Evolutionary conservation across 2,113 vertebrate species (phyloP).

Genomic region (Colossoma macropomum): DNA sequence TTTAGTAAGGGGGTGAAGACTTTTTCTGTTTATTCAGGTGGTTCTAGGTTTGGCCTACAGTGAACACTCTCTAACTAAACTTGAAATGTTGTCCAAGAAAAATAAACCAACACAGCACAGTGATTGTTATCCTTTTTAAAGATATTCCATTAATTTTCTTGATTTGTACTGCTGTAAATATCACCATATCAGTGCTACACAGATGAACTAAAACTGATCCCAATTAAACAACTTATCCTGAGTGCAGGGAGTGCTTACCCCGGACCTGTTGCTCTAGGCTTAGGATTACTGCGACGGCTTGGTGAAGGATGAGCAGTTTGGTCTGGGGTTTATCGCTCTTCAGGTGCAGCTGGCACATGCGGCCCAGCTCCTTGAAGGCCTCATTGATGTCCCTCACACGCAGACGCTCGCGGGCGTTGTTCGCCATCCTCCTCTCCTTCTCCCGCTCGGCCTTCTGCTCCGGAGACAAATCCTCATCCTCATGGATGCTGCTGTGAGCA

Average conservation of each 20-base stretch:
- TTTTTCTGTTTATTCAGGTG: no score
- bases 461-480: conserved; percentile 95
- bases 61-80: no score
- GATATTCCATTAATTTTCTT: no score
- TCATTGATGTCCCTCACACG: conserved; percentile 96
- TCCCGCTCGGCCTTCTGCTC: conserved; percentile 96
- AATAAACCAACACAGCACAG: no score
- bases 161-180: no score
- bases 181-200: no score
- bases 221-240: not conserved
- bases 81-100: no score
- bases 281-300: conserved; percentile 96
- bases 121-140: no score
- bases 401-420: conserved; percentile 93
- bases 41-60: no score
- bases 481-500: conserved; percentile 84
- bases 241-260: conserved; percentile 77
- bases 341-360: conserved; percentile 95
- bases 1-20: no score
- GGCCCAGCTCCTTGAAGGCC: conserved; percentile 96
- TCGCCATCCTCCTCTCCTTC: conserved; percentile 93
- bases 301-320: conserved; percentile 96
- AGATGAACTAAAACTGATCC: not conserved
- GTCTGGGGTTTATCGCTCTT: conserved; percentile 98
- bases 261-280: conserved; percentile 97